These are phyloP conservation scores for Lampris megalopsis DNA, from an alignment of 2,113 vertebrate genomes.

Conservation along the genomic window DNA sequence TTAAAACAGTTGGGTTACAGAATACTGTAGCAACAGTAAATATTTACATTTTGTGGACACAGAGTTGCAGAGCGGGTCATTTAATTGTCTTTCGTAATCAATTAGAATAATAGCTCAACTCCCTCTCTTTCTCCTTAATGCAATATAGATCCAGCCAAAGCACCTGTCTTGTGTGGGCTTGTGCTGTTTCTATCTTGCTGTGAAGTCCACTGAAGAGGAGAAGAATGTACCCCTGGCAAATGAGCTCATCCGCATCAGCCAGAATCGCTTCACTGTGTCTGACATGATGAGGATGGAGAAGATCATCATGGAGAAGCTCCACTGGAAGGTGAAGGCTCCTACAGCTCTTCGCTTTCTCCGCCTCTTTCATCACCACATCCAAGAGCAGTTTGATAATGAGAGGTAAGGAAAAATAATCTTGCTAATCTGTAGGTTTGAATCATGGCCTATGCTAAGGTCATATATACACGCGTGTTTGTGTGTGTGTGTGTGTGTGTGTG, in stretches of 20 bases:
- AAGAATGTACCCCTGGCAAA: constrained; percentile 90
- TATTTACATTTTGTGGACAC: not conserved
- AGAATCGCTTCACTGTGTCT: constrained; percentile 93
- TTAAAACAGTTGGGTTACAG: not conserved
- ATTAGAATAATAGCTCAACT: not conserved
- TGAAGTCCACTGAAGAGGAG: constrained; percentile 92
- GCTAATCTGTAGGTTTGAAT: constrained; percentile 35
- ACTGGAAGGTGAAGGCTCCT: constrained; percentile 91
- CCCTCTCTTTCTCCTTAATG: not conserved
- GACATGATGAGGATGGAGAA: constrained; percentile 99
- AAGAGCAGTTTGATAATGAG: constrained; percentile 85
- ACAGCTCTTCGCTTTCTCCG: constrained; percentile 92
- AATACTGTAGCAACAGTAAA: not conserved
- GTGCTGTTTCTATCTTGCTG: constrained; percentile 95
- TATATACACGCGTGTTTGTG: constrained; percentile 33
- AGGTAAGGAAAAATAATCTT: constrained; percentile 80
- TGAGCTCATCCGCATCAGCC: constrained; percentile 95
- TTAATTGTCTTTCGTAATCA: not conserved
- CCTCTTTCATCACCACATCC: constrained; percentile 86
- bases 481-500: constrained; percentile 47
- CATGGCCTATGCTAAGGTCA: constrained; percentile 50
- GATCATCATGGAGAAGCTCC: constrained; percentile 94
- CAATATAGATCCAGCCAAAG: constrained; percentile 93
- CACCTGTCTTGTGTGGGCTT: constrained; percentile 95
- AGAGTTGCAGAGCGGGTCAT: not conserved